Base-by-base conservation (phyloP, 2,888 invertebrate species). In the Chesias legatella region DNA sequence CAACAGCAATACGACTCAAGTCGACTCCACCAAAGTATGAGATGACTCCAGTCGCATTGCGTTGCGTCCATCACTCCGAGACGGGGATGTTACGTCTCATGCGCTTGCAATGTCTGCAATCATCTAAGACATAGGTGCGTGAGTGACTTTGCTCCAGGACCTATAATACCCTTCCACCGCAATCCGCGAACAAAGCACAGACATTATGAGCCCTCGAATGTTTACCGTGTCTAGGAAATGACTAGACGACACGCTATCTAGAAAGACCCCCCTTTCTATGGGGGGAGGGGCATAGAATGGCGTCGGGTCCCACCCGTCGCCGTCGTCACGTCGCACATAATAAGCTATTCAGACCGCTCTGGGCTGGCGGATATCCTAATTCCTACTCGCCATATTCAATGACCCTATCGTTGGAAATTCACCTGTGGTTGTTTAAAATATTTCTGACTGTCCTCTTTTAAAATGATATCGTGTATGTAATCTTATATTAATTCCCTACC, bases 351-450 rank as follows among this genome's bases (percentile, higher is more conserved):
- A 40, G 50, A 60, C 67, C 59, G 60, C 60, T 71, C 67, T 67
- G 60, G 62, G 62, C 63, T 58, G 60, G 58, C 76, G 79, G 76
- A 80, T 66, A 71, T 79, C 75, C 76, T 67, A 64, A 63, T 61
- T 63, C 63, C 58, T 56, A 52, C 21, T 33, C 17, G 13, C 7
- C 21, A 23, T 36, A 41, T 51, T 53, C 43, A 30, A 46, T 53
- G 7, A 4, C 21, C 10, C 21, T 21, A 10, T 21, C 20, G 1
- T 6, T 22, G 22, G 13, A 17, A 3, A 5, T 17, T 17, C 13
- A 17, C 13, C 13, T 17, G 13, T 17, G 13, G 13, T 17, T 17
- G 3, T 17, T 5, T 17, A n/a, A n/a, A n/a, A n/a, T n/a, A n/a
- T n/a, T n/a, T n/a, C n/a, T n/a, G n/a, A n/a, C n/a, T n/a, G n/a